Evolutionary conservation across 1,140 invertebrate genomes (phyloP).

Genomic region (Belonocnema kinseyi): DNA sequence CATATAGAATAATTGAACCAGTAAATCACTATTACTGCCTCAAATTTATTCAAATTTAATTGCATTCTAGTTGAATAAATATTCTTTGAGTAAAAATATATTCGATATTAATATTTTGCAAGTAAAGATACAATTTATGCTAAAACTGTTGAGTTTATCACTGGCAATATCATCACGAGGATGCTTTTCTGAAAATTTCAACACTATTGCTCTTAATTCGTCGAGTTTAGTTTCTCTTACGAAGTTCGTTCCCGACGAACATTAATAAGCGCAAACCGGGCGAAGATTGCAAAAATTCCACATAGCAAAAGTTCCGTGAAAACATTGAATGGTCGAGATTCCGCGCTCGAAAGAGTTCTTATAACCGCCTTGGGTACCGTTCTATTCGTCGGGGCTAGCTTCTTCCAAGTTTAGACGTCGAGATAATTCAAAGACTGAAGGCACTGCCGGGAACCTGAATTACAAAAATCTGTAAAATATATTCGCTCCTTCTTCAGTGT

Average conservation of each 20-base stretch:
- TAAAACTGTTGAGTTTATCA: no score
- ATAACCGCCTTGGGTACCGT: slow-evolving; percentile 49
- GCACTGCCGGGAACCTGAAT: not conserved
- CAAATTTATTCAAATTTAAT: no score
- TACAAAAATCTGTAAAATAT: slow-evolving; percentile 13
- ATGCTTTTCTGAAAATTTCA: no score
- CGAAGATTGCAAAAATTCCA: slow-evolving; percentile 25
- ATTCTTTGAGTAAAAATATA: no score
- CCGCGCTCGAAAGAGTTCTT: slow-evolving; percentile 47
- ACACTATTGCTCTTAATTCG: no score
- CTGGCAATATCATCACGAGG: no score
- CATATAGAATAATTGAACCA: no score
- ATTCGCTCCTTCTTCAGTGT: not conserved
- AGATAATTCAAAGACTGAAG: slow-evolving; percentile 21
- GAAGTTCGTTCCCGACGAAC: not conserved
- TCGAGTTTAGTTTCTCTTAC: no score
- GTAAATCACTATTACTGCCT: no score
- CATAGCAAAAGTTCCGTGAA: slow-evolving; percentile 44
- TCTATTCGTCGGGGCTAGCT: slow-evolving; percentile 46
- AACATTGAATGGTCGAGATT: slow-evolving; percentile 41
- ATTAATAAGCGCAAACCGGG: slow-evolving; percentile 22
- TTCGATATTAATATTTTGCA: no score
- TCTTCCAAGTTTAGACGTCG: slow-evolving; percentile 39
- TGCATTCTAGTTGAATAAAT: no score
- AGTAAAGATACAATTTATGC: no score